Percentiles rank a stretch among this genome's conserved stretches.
These are phyloP conservation scores for Meda fulgida DNA, from an alignment of 2,797 vertebrate species.

Conservation along the genomic window DNA sequence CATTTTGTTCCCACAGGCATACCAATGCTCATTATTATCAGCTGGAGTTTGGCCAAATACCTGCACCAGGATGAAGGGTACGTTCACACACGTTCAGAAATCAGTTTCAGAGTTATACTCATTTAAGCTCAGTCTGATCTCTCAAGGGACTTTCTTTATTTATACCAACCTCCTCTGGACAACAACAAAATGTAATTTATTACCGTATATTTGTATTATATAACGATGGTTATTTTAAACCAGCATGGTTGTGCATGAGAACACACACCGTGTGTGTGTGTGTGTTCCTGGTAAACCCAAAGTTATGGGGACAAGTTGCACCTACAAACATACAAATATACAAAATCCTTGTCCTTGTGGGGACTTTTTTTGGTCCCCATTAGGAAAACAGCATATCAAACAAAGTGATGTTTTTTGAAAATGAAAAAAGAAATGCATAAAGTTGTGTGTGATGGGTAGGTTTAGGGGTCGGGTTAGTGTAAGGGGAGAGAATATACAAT, in stretches of 20 bases:
- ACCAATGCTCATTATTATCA: conserved; percentile 80
- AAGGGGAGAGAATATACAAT: background rate
- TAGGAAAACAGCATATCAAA: background rate
- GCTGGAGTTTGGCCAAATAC: conserved; percentile 86
- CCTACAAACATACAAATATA: background rate
- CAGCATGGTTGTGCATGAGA: background rate
- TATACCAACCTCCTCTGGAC: background rate
- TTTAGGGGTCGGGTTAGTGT: background rate
- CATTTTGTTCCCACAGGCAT: conserved; percentile 73
- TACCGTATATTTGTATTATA: background rate
- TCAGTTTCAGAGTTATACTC: background rate
- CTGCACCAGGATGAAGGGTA: conserved; percentile 89
- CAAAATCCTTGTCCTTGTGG: too few species aligned
- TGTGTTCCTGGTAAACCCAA: background rate
- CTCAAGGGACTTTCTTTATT: background rate
- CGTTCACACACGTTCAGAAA: conserved; percentile 55
- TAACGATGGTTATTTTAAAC: conserved; percentile 6
- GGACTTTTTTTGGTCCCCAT: background rate
- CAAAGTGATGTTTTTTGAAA: background rate
- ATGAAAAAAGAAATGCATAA: background rate
- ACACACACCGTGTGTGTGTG: background rate
- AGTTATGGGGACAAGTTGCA: background rate
- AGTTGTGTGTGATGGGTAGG: background rate
- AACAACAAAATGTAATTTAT: conserved; percentile 3
- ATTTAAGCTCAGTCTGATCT: background rate